Percentiles rank a stretch among this genome's conserved stretches.
Evolutionary conservation across 2,797 vertebrate species (phyloP).

Genomic region (Pseudocheirus occidentalis): DNA sequence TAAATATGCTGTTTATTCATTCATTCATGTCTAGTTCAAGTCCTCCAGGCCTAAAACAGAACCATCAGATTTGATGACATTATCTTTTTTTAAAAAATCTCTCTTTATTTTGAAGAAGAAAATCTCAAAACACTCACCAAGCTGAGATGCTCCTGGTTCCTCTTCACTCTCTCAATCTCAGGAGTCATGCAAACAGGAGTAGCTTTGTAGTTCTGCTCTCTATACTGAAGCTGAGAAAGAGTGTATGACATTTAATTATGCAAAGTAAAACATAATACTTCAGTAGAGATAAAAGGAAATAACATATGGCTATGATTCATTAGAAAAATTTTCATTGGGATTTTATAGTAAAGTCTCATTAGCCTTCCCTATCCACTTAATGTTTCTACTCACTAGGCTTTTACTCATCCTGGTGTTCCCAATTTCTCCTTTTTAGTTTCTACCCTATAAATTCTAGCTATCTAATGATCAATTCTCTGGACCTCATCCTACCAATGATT

Average conservation of each 20-base stretch:
- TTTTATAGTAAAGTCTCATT: not conserved
- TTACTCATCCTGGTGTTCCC: not conserved
- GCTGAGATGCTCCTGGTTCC: constrained; percentile 90
- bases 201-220: constrained; percentile 80
- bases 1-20: not conserved
- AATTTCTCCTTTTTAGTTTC: not conserved
- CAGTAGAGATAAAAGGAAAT: not conserved
- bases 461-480: not conserved
- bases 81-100: not conserved
- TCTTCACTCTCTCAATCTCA: constrained; percentile 86
- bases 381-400: not conserved
- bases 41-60: not conserved
- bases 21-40: not conserved
- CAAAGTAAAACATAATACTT: not conserved
- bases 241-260: not conserved
- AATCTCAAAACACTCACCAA: constrained; percentile 80
- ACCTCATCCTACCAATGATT: not conserved
- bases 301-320: not conserved
- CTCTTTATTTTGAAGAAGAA: not conserved
- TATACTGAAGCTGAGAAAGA: constrained; percentile 87
- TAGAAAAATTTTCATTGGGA: constrained; percentile 16
- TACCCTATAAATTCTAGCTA: not conserved
- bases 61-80: not conserved
- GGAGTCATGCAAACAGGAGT: constrained; percentile 86
- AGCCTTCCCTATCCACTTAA: not conserved